phyloP scores from a whole-genome alignment of 2,888 invertebrate genomes.

The Parthenolecanium corni region DNA sequence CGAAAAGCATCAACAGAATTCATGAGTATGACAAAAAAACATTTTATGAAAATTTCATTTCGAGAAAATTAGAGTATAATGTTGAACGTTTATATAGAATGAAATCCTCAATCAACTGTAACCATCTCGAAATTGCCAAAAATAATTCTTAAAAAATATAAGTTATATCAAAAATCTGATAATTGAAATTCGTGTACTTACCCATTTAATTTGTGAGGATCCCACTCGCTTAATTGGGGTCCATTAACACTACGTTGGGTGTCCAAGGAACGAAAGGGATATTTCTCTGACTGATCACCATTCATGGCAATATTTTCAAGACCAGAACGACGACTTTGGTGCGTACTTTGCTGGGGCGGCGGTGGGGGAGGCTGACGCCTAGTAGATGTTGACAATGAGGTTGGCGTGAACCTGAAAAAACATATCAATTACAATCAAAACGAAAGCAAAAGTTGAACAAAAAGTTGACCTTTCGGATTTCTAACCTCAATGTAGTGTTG shows the following conservation, averaged over 20 bases:
- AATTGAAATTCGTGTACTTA: conserved; percentile 27
- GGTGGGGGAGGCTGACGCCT: conserved; percentile 35
- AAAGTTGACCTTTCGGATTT: background rate
- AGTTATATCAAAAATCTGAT: background rate
- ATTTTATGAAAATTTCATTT: no score
- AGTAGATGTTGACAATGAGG: conserved; percentile 35
- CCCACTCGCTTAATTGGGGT: conserved; percentile 32
- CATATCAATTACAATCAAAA: background rate
- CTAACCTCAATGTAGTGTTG: conserved; percentile 13
- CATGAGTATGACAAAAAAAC: no score
- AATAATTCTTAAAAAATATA: no score
- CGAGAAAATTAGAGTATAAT: no score
- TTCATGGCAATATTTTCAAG: conserved; percentile 27
- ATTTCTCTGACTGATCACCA: conserved; percentile 12
- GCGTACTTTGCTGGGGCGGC: conserved; percentile 8
- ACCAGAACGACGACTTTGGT: conserved; percentile 32
- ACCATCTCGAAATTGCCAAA: no score
- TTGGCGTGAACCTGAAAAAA: conserved; percentile 33
- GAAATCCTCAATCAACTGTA: no score
- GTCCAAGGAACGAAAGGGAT: conserved; percentile 16
- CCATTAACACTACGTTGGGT: conserved; percentile 7
- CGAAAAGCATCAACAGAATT: background rate
- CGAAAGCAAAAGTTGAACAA: background rate
- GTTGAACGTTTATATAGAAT: no score
- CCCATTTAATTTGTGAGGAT: conserved; percentile 33